Evolutionary conservation across 37 sponge, comb jelly and placozoan genomes (phyloP).

Genomic region (Chondrilla cf. caribensis): DNA sequence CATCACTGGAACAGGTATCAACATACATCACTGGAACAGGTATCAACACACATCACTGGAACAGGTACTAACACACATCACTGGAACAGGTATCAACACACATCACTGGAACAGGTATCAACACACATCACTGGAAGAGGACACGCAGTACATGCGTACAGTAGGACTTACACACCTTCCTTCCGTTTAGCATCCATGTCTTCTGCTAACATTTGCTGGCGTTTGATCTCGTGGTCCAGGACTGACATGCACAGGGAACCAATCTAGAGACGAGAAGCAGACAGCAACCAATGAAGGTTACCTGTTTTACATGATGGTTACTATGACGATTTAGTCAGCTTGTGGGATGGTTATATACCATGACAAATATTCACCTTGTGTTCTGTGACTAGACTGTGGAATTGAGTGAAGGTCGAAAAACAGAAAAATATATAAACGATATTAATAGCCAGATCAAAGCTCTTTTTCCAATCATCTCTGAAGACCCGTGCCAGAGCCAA

Average conservation of each 20-base stretch:
- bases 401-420: constrained; percentile 89
- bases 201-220: constrained; percentile 55
- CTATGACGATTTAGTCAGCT: too few species aligned
- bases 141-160: too few species aligned
- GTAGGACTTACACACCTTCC: constrained; percentile 29
- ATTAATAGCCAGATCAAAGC: constrained; percentile 88
- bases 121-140: too few species aligned
- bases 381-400: constrained; percentile 73
- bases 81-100: too few species aligned
- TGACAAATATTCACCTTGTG: constrained; percentile 61
- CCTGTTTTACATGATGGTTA: too few species aligned
- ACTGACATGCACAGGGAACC: constrained; percentile 85
- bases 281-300: too few species aligned
- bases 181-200: constrained; percentile 66
- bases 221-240: constrained; percentile 82
- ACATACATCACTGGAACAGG: too few species aligned
- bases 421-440: constrained; percentile 97
- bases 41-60: too few species aligned
- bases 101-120: not conserved
- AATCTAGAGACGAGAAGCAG: constrained; percentile 59
- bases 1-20: too few species aligned
- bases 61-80: too few species aligned
- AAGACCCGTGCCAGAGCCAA: constrained; percentile 89
- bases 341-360: too few species aligned
- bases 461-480: constrained; percentile 96